Evolutionary conservation across 2,113 vertebrate species (phyloP).

Genomic region (Upupa epops): DNA sequence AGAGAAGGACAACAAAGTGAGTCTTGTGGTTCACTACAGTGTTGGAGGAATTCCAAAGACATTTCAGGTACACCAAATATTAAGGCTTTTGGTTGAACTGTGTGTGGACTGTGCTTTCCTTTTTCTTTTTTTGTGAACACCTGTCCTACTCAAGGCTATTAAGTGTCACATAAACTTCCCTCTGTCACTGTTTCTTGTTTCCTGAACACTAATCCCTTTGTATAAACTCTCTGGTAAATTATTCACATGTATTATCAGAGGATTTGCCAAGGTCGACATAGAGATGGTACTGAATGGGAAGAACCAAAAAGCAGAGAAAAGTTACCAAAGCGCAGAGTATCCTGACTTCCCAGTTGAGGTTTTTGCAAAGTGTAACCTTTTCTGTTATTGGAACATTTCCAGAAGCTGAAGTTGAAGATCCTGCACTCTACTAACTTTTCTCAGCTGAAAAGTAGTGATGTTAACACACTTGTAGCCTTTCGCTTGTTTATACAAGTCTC

Average conservation of each 20-base stretch:
- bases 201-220: constrained; percentile 40
- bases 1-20: constrained; percentile 94
- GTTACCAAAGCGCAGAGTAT: neutral
- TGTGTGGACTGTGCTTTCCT: neutral
- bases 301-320: neutral
- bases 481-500: neutral
- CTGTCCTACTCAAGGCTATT: constrained; percentile 46
- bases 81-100: constrained; percentile 48
- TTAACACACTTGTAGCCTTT: neutral
- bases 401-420: neutral
- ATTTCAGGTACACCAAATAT: constrained; percentile 85
- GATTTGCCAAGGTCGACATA: neutral
- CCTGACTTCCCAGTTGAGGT: accelerated
- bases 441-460: neutral
- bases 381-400: neutral
- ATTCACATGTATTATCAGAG: constrained; percentile 2
- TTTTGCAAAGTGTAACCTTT: neutral
- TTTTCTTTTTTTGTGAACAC: constrained; percentile 12
- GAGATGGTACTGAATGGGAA: neutral
- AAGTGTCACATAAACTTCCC: neutral
- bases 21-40: constrained; percentile 87
- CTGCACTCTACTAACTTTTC: neutral
- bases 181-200: constrained; percentile 47
- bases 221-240: constrained; percentile 10
- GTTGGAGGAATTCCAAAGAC: constrained; percentile 85